Base-by-base conservation (phyloP, 1,140 invertebrate genomes). In the Drosophila kepulauana region DNA sequence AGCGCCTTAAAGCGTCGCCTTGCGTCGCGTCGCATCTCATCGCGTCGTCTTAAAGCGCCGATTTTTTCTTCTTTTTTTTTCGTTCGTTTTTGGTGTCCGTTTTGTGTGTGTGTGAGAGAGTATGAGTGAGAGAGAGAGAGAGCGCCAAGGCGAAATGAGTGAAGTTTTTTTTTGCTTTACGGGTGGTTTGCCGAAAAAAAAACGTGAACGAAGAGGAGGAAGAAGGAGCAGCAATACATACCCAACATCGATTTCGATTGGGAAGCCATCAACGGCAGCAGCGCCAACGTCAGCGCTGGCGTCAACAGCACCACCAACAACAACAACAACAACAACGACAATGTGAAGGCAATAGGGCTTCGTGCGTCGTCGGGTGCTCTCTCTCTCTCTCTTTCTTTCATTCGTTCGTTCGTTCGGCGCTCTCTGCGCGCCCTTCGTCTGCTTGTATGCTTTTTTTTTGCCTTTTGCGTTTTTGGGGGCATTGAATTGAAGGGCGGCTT, bases 221-320 rank as follows among this genome's bases (percentile, higher is more conserved):
- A 69, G 73, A 48, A 72, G 68, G 51, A 78, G 72, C 43, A 76
- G 67, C 66, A 82, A 81, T 88, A 88, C 78, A 88, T 88, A 89
- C 81, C 81, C 81, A 79, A 89, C 90, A 91, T 91, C 90, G 90
- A 91, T 91, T 91, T 91, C 90, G 90, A 91, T 91, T 91, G 90
- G 90, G 90, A 91, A 91, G 91, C 82, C 90, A 91, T 91, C 90
- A 91, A 91, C 84, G 85, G 65, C 76, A 79, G 73, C 73, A 77
- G 69, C 75, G 52, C 15, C 63, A 46, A n/a, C 49, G 67, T 62
- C 67, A 58, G 49, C 64, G 43, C 35, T 25, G 11, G 33, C 63
- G 38, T 8, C 20, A 15, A 8, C 70, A 54, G 13, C 65, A 57
- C n/a, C 64, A 45, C 2, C 61, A 54, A 5, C 38, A 57, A 38